Percentiles rank a stretch among this genome's conserved stretches.
phyloP scores from a whole-genome alignment of 2,113 vertebrate species.

The Ctenomys sociabilis region DNA sequence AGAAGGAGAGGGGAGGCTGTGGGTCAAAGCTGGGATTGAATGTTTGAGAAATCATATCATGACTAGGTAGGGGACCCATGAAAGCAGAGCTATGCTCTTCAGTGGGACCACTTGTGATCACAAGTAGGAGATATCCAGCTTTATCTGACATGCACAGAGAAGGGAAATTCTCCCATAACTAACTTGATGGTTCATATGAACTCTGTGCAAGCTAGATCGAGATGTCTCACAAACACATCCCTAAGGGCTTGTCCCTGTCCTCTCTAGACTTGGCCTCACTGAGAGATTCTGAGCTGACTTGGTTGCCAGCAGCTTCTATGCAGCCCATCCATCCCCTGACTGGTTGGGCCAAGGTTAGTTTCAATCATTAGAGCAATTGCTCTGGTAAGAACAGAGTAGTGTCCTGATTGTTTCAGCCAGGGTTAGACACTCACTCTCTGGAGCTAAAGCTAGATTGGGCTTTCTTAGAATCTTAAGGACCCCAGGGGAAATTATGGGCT shows the following conservation, averaged over 20 bases:
- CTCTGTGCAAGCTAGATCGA: neutral
- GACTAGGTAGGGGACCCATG: neutral
- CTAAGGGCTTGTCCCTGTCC: neutral
- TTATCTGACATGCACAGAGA: neutral
- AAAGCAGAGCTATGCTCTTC: neutral
- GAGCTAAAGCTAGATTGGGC: neutral
- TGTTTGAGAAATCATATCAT: neutral
- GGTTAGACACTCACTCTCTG: neutral
- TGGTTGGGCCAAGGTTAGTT: neutral
- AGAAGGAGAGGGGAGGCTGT: neutral
- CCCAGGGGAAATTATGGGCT: neutral
- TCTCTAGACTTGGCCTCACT: neutral
- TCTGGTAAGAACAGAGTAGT: neutral
- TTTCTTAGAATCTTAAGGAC: neutral
- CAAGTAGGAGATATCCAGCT: neutral
- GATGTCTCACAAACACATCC: accelerated
- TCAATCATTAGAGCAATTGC: neutral
- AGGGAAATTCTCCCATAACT: too few species aligned
- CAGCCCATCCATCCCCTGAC: neutral
- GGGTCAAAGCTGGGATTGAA: neutral
- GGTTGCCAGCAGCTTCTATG: neutral
- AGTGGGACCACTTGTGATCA: too few species aligned
- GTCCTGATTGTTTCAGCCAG: neutral
- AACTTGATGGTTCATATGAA: neutral
- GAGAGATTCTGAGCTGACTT: neutral